A percentile compares a stretch with the other conserved stretches of the same genome.
phyloP scores from a whole-genome alignment of 2,888 invertebrate species.

The Meteorus cinctellus region DNA sequence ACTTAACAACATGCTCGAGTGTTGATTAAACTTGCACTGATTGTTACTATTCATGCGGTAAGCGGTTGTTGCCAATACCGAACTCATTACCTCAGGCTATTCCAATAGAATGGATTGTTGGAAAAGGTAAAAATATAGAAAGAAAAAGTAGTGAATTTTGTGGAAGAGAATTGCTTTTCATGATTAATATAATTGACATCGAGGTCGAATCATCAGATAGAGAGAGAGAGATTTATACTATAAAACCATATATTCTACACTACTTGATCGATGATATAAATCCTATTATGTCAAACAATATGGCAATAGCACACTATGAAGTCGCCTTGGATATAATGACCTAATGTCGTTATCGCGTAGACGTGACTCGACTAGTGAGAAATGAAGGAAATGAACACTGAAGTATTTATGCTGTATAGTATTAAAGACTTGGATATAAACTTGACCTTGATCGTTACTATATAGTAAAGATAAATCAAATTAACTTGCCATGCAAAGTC shows the following conservation, averaged over 20 bases:
- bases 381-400: slow-evolving; percentile 10
- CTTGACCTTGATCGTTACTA: background rate
- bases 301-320: slow-evolving; percentile 17
- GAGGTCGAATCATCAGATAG: background rate
- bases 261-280: slow-evolving; percentile 19
- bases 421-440: slow-evolving; percentile 7
- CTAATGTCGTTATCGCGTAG: slow-evolving; percentile 15
- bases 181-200: slow-evolving; percentile 16
- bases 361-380: slow-evolving; percentile 12
- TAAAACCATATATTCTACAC: slow-evolving; percentile 4
- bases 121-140: background rate
- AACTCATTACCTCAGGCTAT: slow-evolving; percentile 45
- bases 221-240: slow-evolving; percentile 4
- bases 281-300: slow-evolving; percentile 53
- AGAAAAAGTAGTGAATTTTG: background rate
- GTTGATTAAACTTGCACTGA: slow-evolving; percentile 60
- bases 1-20: slow-evolving; percentile 64
- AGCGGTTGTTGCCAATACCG: slow-evolving; percentile 39
- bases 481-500: background rate
- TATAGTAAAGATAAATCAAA: background rate
- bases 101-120: background rate
- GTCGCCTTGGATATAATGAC: slow-evolving; percentile 13
- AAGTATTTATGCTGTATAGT: background rate
- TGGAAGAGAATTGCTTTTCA: background rate
- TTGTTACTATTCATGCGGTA: slow-evolving; percentile 36